These are phyloP conservation scores for Magallana ariakensis DNA, from an alignment of 1,140 invertebrate genomes.

Conservation along the genomic window DNA sequence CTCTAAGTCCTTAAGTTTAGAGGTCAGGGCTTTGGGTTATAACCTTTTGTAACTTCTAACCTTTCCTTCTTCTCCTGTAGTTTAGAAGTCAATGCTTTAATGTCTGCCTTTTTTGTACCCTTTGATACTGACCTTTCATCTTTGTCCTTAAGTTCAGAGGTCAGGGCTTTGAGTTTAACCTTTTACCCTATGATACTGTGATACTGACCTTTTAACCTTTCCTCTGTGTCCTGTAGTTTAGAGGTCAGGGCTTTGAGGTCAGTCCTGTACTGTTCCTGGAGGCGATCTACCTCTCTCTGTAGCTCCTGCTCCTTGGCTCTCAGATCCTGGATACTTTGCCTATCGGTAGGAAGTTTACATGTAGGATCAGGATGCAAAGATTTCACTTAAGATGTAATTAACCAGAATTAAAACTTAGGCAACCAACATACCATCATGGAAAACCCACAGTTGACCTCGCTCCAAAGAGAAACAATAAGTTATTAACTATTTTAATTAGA, in stretches of 20 bases:
- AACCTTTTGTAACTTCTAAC: constrained; percentile 69
- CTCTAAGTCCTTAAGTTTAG: too few relatives aligned
- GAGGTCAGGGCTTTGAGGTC: constrained; percentile 68
- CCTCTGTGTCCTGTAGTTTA: constrained; percentile 70
- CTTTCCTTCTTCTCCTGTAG: constrained; percentile 71
- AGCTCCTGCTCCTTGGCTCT: constrained; percentile 65
- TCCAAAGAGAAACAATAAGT: too few relatives aligned
- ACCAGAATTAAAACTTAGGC: too few relatives aligned
- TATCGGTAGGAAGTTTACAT: constrained; percentile 42
- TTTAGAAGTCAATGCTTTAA: constrained; percentile 67
- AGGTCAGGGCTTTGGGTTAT: too few relatives aligned
- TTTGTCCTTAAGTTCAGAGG: too few relatives aligned
- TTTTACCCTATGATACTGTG: neutral
- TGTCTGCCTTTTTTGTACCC: constrained; percentile 61
- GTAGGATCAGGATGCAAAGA: too few relatives aligned
- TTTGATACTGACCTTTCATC: neutral
- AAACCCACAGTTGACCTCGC: too few relatives aligned
- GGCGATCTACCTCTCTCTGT: constrained; percentile 56
- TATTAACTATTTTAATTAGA: too few relatives aligned
- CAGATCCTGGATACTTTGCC: constrained; percentile 67
- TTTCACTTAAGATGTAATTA: too few relatives aligned
- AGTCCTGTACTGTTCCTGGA: constrained; percentile 65
- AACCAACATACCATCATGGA: too few relatives aligned
- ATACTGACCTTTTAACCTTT: constrained; percentile 73
- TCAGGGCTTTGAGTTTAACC: too few relatives aligned